Base-by-base conservation (phyloP, 2,113 vertebrate genomes). In the Burhinus oedicnemus region DNA sequence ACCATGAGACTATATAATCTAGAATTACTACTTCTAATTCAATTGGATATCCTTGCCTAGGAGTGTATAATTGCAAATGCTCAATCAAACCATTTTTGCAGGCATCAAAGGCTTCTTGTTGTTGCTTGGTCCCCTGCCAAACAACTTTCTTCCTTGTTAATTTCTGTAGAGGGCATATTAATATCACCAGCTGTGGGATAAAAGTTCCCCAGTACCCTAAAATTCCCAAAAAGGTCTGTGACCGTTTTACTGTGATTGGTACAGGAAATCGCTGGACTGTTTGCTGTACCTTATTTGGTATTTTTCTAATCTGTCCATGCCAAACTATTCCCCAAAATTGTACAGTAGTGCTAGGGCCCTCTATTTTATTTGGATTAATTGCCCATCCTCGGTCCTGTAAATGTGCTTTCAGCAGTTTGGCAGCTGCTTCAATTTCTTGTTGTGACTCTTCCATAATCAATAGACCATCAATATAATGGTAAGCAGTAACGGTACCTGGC, bases 381-480 rank as follows among this genome's bases (percentile, higher is more conserved):
- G 62, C 30, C 36, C 74, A 61, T 54, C 26, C 36, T 60, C 2
- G 1, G n/a, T 36, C 26, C 32, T 52, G 26, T 52, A 36, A 69
- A 30, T 60, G 26, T 1, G 2, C 36, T 52, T 69, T 69, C 36
- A 36, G 32, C 1, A 4, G 19, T 64, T 40, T 0, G 0, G 49
- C 29, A 47, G 57, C 29, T 47, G 36, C 29, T 64, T 44, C 36
- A 7, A 5, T 36, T 51, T 51, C 54, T 60, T 78, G 16, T 29
- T 83, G 29, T 68, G 62, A 68, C 25, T 42, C 52, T 44, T 74
- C 54, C 54, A 42, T 68, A 60, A 77, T 42, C 36, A 60, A 30
- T 16, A 60, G 32, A 51, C 60, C 25, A 42, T 44, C 44, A n/a
- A 20, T 60, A 15, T 12, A 51, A 42, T 11, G 20, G 12, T 11